Percentiles rank a stretch among this genome's conserved stretches.
Conservation (phyloP, 2,113 vertebrate species). For the Garra rufa region DNA sequence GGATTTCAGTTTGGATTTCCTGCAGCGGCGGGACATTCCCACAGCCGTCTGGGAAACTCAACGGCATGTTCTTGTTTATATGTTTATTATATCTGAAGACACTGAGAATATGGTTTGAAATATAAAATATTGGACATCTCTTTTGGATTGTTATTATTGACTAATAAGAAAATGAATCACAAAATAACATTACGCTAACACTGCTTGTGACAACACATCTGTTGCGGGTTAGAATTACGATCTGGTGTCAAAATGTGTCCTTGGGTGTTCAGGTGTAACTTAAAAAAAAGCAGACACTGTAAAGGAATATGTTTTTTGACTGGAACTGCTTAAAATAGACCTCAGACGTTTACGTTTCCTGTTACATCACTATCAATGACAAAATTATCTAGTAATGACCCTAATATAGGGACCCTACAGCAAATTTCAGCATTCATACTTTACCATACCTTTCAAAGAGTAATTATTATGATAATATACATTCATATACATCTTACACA, state of each 20-base stretch:
- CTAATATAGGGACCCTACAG: not conserved
- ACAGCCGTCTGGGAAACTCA: not conserved
- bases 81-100: not conserved
- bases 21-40: not conserved
- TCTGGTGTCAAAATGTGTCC: slow-evolving; percentile 5
- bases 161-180: not conserved
- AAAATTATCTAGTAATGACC: not conserved
- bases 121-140: not conserved
- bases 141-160: not conserved
- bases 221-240: not conserved
- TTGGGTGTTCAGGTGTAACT: not conserved
- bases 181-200: not conserved
- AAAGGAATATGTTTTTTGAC: not conserved
- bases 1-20: not conserved
- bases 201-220: not conserved
- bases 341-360: not conserved
- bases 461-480: not conserved
- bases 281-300: not conserved
- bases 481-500: too few species aligned
- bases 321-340: not conserved
- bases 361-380: not conserved
- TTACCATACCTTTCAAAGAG: not conserved
- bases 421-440: not conserved
- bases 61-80: not conserved
- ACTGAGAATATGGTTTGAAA: not conserved